These are phyloP conservation scores for Ictidomys tridecemlineatus DNA, from an alignment of 2,113 vertebrate species.

Conservation along the genomic window DNA sequence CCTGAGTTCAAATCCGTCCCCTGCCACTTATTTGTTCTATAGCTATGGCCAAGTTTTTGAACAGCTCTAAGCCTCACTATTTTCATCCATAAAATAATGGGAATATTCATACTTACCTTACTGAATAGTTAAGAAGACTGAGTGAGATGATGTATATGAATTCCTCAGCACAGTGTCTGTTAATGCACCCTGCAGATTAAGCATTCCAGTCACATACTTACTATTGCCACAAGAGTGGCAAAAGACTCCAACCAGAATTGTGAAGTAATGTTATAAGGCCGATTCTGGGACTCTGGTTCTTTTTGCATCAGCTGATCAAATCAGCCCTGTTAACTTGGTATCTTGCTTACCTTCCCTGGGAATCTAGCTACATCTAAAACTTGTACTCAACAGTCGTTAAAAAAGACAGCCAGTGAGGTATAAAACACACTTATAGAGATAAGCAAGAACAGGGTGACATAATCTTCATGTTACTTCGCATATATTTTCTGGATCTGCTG, in stretches of 20 bases:
- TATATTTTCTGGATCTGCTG: slow-evolving; percentile 13
- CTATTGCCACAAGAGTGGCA: neutral
- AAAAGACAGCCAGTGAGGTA: slow-evolving; percentile 32
- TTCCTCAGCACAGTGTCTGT: neutral
- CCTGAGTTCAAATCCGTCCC: neutral
- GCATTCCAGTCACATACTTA: neutral
- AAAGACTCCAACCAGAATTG: neutral
- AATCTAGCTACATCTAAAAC: slow-evolving; percentile 25
- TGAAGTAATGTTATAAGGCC: neutral
- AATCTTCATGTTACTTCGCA: slow-evolving; percentile 23
- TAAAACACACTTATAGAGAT: slow-evolving; percentile 35
- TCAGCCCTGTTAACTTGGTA: slow-evolving; percentile 7
- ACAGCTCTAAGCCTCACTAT: neutral
- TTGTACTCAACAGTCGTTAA: neutral
- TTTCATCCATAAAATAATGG: neutral
- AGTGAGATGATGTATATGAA: neutral
- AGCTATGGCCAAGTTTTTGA: neutral
- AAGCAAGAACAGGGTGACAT: neutral
- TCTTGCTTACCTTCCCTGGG: slow-evolving; percentile 12
- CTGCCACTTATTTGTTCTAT: neutral
- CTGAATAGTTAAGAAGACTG: neutral
- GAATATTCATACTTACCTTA: neutral
- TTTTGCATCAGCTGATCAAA: slow-evolving; percentile 50
- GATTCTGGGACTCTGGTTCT: neutral
- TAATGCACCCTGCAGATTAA: neutral